Percentiles rank a stretch among this genome's conserved stretches.
phyloP scores from a whole-genome alignment of 2,888 invertebrate species.

The Cylindroiulus punctatus region DNA sequence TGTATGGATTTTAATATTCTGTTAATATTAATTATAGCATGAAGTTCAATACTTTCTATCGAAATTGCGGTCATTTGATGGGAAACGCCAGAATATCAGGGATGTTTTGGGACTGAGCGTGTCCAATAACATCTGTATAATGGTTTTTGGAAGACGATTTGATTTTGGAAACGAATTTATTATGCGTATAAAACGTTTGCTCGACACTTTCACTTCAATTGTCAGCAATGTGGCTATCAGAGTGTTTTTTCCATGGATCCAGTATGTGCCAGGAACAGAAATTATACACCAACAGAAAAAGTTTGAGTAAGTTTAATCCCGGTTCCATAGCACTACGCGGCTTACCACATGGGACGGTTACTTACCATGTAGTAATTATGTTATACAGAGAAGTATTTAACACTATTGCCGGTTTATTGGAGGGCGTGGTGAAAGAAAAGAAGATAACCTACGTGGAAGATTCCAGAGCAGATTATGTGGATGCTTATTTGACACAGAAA shows the following conservation, averaged over 20 bases:
- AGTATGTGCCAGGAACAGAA: neutral
- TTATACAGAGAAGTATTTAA: no score
- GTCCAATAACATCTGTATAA: constrained; percentile 32
- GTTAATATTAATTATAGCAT: neutral
- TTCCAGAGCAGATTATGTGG: neutral
- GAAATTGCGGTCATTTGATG: neutral
- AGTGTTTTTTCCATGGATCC: neutral
- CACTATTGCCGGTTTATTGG: neutral
- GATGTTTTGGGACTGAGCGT: neutral
- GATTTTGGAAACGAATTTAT: neutral
- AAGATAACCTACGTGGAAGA: neutral
- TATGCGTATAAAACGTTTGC: neutral
- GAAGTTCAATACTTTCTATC: constrained; percentile 45
- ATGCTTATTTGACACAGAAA: neutral
- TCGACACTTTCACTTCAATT: neutral
- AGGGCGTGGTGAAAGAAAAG: neutral
- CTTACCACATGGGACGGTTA: no score
- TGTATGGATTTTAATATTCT: no score
- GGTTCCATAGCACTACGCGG: no score
- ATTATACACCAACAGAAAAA: neutral
- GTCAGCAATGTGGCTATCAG: neutral
- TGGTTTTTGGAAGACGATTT: constrained; percentile 34
- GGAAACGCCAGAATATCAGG: neutral
- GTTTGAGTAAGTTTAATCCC: no score
- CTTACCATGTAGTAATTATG: no score